Evolutionary conservation across 2,113 vertebrate genomes (phyloP), one percentile per base, ranked within the genome.

Genomic region (Sorex fumeus): DNA sequence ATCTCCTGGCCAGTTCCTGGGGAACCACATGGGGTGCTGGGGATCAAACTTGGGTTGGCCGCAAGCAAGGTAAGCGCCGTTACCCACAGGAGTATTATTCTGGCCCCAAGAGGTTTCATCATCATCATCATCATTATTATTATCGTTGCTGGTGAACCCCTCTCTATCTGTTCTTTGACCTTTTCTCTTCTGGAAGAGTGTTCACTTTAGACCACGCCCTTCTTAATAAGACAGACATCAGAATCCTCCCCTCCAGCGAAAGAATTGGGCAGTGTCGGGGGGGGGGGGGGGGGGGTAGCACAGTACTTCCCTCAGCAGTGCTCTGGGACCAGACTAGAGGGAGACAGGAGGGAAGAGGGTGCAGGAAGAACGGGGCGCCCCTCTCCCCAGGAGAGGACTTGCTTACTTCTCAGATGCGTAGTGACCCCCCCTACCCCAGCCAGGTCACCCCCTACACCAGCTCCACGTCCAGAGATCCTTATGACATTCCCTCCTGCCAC

Each of bases 211-310:
- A 90, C 90, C 76, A 67, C 23, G 3, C 67, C 43, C 30, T 74
- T 91, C 92, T 94, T 72, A 71, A 79, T 95, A 89, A 84, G 76
- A 92, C 71, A 81, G 64, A 74, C n/a, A 60, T 19, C 27, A 12
- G 75, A 30, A 45, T 72, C 82, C 88, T 45, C 77, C 85, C 76
- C 30, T 4, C 86, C 74, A 90, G 82, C 90, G 90, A 93, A 75
- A 84, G 95, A 90, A 66, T 95, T 97, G 97, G 97, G 96, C 97
- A 91, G 92, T 93, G 50, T 90, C 96, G 88, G 57, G 15, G 90
- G 95, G 96, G 96, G 96, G 96, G 96, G 96, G 88, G 57, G 15
- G 90, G 95, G 96, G 96, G 96, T n/a, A n/a, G 94, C 36, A 81
- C 72, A 96, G 95, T 96, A 87, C 97, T 94, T 95, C 23, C 85